Percentiles rank a stretch among this genome's conserved stretches.
These are phyloP conservation scores for Dipus sagitta DNA, from an alignment of 2,797 vertebrate species.

Conservation along the genomic window DNA sequence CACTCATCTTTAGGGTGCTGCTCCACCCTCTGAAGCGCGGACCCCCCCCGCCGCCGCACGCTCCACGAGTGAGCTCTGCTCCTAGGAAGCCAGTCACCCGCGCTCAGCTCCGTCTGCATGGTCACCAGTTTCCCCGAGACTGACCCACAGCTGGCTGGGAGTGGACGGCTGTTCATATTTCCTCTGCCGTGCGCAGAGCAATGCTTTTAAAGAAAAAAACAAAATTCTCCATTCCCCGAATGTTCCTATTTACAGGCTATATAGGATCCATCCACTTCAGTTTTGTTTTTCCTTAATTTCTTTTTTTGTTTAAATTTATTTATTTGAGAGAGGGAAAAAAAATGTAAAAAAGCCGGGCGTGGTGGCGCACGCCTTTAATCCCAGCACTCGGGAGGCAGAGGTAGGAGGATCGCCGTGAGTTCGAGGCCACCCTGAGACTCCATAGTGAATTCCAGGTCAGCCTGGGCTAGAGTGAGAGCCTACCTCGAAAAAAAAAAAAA, in stretches of 20 bases:
- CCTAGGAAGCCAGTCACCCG: too few species aligned
- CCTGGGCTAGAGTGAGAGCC: too few species aligned
- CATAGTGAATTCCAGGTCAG: too few species aligned
- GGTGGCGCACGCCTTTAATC: too few species aligned
- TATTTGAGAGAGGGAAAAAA: too few species aligned
- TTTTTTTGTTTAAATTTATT: too few species aligned
- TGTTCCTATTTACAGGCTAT: not conserved
- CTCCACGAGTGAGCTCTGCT: not conserved
- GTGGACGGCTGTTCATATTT: not conserved
- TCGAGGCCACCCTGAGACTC: too few species aligned
- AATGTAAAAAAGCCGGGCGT: too few species aligned
- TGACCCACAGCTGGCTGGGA: not conserved
- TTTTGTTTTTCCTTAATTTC: too few species aligned
- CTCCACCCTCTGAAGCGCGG: not conserved
- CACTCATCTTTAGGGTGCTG: not conserved
- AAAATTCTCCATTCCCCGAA: not conserved
- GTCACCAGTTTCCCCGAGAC: not conserved
- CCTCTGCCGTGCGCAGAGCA: not conserved
- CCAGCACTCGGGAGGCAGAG: too few species aligned
- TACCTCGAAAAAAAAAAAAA: too few species aligned
- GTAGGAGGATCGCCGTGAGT: too few species aligned
- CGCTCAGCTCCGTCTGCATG: not conserved
- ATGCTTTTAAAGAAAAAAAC: not conserved
- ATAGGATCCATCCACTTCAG: not conserved
- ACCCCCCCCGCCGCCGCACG: rapidly evolving